Evolutionary conservation across 2,113 vertebrate genomes (phyloP).

Genomic region (Rhea pennata): DNA sequence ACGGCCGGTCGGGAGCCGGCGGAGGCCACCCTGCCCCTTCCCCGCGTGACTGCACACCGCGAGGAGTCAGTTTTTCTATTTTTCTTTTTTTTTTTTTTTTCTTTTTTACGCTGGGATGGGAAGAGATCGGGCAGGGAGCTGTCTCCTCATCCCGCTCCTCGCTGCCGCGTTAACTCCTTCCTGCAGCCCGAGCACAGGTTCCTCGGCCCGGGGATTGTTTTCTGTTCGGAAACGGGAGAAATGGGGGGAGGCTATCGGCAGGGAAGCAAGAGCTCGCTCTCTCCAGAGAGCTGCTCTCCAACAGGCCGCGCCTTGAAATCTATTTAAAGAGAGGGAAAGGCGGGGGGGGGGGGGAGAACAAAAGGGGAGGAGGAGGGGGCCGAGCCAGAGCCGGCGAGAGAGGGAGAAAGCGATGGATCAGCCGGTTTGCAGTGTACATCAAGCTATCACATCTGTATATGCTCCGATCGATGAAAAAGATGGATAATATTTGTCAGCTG

Average conservation of each 20-base stretch:
- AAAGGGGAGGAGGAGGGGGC: constrained; percentile 27
- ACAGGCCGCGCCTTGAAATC: constrained; percentile 83
- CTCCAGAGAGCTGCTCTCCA: constrained; percentile 81
- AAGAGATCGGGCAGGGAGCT: neutral
- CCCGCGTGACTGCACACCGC: neutral
- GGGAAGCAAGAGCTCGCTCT: constrained; percentile 70
- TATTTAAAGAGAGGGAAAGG: constrained; percentile 80
- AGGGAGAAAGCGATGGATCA: constrained; percentile 74
- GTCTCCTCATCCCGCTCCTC: neutral
- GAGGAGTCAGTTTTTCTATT: neutral
- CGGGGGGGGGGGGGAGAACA: constrained; percentile 61
- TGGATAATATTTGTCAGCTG: constrained; percentile 83
- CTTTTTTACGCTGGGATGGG: neutral
- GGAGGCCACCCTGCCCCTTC: neutral
- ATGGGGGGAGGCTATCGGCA: constrained; percentile 68
- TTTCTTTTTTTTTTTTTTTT: neutral
- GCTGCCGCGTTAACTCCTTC: constrained; percentile 45
- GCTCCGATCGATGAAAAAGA: constrained; percentile 81
- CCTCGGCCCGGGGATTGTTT: constrained; percentile 53
- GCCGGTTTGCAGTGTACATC: constrained; percentile 76
- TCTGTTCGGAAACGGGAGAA: constrained; percentile 72
- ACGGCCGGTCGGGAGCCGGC: neutral
- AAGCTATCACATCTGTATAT: constrained; percentile 83
- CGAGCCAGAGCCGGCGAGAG: constrained; percentile 50
- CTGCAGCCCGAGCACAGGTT: constrained; percentile 52